Percentiles rank a stretch among this genome's conserved stretches.
Conservation (phyloP, 2,888 invertebrate genomes). For the Allacma fusca region DNA sequence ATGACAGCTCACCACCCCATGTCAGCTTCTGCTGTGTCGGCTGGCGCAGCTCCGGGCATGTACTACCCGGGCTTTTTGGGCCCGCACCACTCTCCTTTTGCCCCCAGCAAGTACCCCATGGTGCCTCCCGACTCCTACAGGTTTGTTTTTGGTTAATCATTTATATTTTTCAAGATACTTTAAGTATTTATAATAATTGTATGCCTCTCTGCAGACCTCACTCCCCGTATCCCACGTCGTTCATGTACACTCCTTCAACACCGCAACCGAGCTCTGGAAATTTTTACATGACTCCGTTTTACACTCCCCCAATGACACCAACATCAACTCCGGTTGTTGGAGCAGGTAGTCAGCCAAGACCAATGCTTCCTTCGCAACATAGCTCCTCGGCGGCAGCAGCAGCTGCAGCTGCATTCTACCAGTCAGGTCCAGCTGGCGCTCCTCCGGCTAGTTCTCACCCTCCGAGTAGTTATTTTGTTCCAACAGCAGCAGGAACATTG, state of each 20-base stretch:
- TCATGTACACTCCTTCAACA: conserved; percentile 56
- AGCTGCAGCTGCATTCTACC: conserved; percentile 53
- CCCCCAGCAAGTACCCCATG: conserved; percentile 58
- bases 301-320: conserved; percentile 60
- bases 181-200: conserved; percentile 18
- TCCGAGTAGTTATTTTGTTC: conserved; percentile 54
- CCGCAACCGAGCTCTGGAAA: conserved; percentile 55
- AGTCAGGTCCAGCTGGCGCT: conserved; percentile 41
- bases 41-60: conserved; percentile 31
- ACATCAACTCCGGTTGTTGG: conserved; percentile 46
- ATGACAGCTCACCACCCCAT: conserved; percentile 42
- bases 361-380: conserved; percentile 48
- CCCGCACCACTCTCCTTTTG: conserved; percentile 57
- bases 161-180: too few relatives aligned
- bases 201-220: conserved; percentile 51
- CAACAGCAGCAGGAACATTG: not conserved
- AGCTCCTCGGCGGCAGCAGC: conserved; percentile 48
- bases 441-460: conserved; percentile 50
- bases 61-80: conserved; percentile 36
- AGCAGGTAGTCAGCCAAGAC: conserved; percentile 24
- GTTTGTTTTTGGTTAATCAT: conserved; percentile 46
- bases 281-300: conserved; percentile 60
- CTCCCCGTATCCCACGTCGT: conserved; percentile 59
- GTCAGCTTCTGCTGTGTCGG: conserved; percentile 23
- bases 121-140: conserved; percentile 60